phyloP scores from a whole-genome alignment of 2,113 vertebrate genomes.

The Atrichornis clamosus region DNA sequence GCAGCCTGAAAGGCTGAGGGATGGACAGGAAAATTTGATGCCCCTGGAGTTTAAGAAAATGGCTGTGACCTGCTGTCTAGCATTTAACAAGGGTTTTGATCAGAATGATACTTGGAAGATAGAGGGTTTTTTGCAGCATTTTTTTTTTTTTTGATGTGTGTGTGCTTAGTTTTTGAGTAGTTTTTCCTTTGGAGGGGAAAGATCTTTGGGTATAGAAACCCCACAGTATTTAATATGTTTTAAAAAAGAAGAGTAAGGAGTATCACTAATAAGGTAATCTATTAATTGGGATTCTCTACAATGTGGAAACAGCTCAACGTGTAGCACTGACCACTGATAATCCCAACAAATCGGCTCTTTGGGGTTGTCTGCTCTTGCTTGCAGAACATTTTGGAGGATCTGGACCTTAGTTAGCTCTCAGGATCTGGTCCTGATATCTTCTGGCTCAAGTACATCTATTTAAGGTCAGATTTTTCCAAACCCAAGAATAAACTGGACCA shows the following conservation, averaged over 20 bases:
- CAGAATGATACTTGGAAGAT: not conserved
- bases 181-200: not conserved
- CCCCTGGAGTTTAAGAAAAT: conserved; percentile 30
- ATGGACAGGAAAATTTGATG: conserved; percentile 39
- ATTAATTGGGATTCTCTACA: not conserved
- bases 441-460: not conserved
- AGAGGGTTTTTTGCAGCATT: not conserved
- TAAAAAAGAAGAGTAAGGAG: not conserved
- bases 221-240: not conserved
- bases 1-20: conserved; percentile 25
- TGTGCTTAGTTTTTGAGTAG: not conserved
- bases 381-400: not conserved
- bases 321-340: not conserved
- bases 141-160: not conserved
- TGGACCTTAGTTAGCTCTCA: not conserved
- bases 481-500: not conserved
- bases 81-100: not conserved
- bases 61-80: conserved; percentile 12
- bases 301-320: not conserved
- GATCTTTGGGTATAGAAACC: not conserved
- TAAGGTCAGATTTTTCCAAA: not conserved
- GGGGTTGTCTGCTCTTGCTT: not conserved
- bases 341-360: not conserved
- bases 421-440: not conserved
- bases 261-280: not conserved